Conservation (phyloP, 2,113 vertebrate genomes). For the Helogale parvula region DNA sequence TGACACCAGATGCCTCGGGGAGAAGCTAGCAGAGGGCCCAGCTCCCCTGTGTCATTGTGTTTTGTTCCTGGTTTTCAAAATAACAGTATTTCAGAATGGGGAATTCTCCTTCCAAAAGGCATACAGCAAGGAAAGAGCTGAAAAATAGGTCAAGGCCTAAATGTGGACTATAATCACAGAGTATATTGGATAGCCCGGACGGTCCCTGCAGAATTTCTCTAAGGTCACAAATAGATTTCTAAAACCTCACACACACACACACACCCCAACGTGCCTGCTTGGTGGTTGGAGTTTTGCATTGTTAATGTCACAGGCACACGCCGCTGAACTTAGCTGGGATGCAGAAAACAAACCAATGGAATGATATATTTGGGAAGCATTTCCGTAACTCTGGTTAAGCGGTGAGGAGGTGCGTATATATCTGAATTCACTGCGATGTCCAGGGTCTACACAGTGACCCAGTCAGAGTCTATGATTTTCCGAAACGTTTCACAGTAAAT, state of each 20-base stretch:
- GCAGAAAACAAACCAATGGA: constrained; percentile 34
- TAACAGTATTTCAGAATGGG: constrained; percentile 13
- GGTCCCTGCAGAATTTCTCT: constrained; percentile 44
- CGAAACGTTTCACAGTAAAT: constrained; percentile 43
- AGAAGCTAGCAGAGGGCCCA: not conserved
- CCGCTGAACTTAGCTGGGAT: not conserved
- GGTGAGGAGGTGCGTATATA: too few species aligned
- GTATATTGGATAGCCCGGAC: constrained; percentile 45
- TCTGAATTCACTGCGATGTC: not conserved
- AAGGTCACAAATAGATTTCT: constrained; percentile 64
- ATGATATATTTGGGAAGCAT: not conserved
- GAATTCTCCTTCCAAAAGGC: constrained; percentile 43
- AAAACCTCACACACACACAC: not conserved
- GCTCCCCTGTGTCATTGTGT: not conserved
- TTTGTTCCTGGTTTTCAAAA: constrained; percentile 36
- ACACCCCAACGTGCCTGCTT: not conserved
- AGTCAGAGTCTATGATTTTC: not conserved
- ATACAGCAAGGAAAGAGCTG: constrained; percentile 41
- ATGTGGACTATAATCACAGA: constrained; percentile 54
- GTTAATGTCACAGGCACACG: constrained; percentile 23
- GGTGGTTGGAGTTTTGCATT: constrained; percentile 37
- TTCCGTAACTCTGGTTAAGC: not conserved
- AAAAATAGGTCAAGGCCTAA: constrained; percentile 73
- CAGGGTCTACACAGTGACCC: not conserved
- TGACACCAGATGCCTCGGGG: not conserved